Evolutionary conservation across 2,888 invertebrate species (phyloP), one percentile per base, ranked within the genome.

Genomic region (Drosophila subsilvestris): DNA sequence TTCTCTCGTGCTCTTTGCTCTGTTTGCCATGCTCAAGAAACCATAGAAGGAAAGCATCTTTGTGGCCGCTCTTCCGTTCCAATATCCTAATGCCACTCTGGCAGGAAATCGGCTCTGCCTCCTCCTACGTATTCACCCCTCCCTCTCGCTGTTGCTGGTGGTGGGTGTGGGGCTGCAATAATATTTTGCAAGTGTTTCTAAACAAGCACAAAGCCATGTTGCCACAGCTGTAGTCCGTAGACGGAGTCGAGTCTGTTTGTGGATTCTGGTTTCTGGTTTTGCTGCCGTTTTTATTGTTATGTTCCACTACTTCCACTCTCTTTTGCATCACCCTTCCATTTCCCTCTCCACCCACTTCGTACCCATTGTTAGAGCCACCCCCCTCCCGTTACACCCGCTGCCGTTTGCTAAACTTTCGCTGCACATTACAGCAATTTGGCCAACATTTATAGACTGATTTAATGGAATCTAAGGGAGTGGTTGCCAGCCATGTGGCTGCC

Each of bases 371-470:
- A n/a, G 27, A 10, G 2, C 17, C 58, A 37, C 47, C 17, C 45
- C 25, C 6, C 1, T 1, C 25, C 25, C 25, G 22, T 59, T 22
- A 51, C 60, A 54, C 50, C 51, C 47, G 12, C 63, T 61, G 74
- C 60, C 63, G 69, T 77, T 76, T 77, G 84, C 79, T 86, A 88
- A 89, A 85, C 87, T 84, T 84, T 79, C 74, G 77, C 74, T 79
- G 80, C 75, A 86, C 90, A 90, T 90, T 90, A 87, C 87, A 89
- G 85, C 85, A 88, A 90, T 90, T 90, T 90, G 79, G 84, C 57
- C 81, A 84, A 86, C 88, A 87, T 89, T 90, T 90, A 90, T 88
- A 84, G 90, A 90, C 89, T 89, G 87, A 89, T 90, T 91, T 90
- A 91, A 91, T 89, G 81, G 79, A 85, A 81, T 70, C 76, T 17